Evolutionary conservation across 1,140 invertebrate species (phyloP), one percentile per base, ranked within the genome.

Genomic region (Trinorchestia longiramus): DNA sequence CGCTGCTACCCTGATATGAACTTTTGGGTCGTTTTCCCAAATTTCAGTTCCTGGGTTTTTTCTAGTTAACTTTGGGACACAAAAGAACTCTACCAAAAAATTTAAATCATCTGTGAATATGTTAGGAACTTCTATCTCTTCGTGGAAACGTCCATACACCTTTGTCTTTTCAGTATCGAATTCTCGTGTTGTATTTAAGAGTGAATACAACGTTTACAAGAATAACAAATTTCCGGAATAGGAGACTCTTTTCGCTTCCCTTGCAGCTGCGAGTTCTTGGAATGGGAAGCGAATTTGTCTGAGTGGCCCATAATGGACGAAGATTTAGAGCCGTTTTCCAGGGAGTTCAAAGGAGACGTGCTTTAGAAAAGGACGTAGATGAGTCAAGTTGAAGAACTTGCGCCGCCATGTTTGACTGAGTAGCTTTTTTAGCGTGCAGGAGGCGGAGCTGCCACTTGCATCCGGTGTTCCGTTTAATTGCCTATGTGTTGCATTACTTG

Each of bases 261-360:
- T 77, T 15, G 62, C 62, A 19, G 62, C 62, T 19, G 62, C 62
- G 62, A 77, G 62, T 36, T 77, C 62, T 77, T 77, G 62, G 62
- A 77, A 77, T 77, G 62, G 62, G 62, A 77, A 77, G 62, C 62
- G 62, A 77, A 77, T 77, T 77, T 77, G 62, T 77, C 62, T 77
- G 62, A 77, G 62, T 77, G 62, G 62, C 28, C 62, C 62, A 77
- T 77, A 77, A 77, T 77, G 62, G 62, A 77, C 62, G 62, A 77
- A 77, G 62, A 77, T 77, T 77, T 77, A 36, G 62, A 77, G 62
- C 36, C 62, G 62, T 77, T 77, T 77, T 77, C 62, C 28, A 23
- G 62, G 36, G 62, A 77, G 62, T 77, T 77, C 62, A 77, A 77
- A 77, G 62, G 62, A 77, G 62, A 77, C 62, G 62, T 77, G 62